These are phyloP conservation scores for Cerceris rybyensis DNA, from an alignment of 2,888 invertebrate genomes.

Conservation along the genomic window DNA sequence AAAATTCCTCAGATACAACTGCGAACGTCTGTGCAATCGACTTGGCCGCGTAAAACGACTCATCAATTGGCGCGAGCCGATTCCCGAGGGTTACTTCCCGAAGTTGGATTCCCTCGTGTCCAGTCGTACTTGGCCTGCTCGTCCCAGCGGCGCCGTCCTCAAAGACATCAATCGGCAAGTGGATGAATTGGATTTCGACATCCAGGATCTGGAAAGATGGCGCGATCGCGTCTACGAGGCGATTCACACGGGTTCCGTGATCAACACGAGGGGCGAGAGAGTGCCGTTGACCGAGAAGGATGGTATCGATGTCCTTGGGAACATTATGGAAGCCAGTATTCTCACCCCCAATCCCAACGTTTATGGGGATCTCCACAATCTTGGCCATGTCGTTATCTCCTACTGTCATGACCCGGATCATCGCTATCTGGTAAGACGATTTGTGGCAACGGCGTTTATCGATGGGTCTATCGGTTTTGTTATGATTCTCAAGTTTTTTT, in stretches of 20 bases:
- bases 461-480: not conserved
- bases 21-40: constrained; percentile 89
- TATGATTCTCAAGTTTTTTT: not conserved
- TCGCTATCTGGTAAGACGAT: constrained; percentile 85
- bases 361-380: constrained; percentile 92
- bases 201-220: constrained; percentile 90
- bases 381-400: constrained; percentile 90
- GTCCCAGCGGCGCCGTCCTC: constrained; percentile 84
- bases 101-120: constrained; percentile 91
- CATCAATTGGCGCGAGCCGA: constrained; percentile 87
- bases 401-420: constrained; percentile 92
- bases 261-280: constrained; percentile 84
- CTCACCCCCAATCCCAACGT: constrained; percentile 87
- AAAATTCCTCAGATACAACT: constrained; percentile 85
- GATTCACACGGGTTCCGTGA: constrained; percentile 86
- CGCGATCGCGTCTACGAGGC: constrained; percentile 88
- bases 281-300: constrained; percentile 85
- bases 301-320: constrained; percentile 91
- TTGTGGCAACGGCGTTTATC: not conserved
- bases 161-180: constrained; percentile 86
- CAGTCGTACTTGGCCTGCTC: constrained; percentile 89
- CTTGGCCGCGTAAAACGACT: constrained; percentile 86
- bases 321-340: constrained; percentile 88
- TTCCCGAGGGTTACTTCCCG: constrained; percentile 91
- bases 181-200: constrained; percentile 87